These are phyloP conservation scores for Perizoma flavofasciatum DNA, from an alignment of 2,888 invertebrate genomes.

Conservation along the genomic window DNA sequence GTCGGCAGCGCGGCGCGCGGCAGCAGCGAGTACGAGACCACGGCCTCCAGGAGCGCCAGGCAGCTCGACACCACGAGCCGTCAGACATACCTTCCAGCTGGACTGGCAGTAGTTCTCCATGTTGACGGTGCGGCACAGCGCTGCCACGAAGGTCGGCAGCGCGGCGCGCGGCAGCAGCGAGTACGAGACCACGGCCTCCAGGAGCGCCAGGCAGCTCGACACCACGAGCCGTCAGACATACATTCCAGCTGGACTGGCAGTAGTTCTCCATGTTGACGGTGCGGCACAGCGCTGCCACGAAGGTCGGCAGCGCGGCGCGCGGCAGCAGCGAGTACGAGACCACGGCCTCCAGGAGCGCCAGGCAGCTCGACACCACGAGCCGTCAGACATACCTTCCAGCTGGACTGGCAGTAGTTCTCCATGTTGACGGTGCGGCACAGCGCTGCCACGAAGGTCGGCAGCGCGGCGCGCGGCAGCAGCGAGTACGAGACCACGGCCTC, in stretches of 20 bases:
- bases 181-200: constrained; percentile 95
- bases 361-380: constrained; percentile 88
- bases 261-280: constrained; percentile 92
- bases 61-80: constrained; percentile 88
- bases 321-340: constrained; percentile 96
- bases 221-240: constrained; percentile 85
- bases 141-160: constrained; percentile 90
- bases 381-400: constrained; percentile 87
- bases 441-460: constrained; percentile 91
- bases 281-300: constrained; percentile 93
- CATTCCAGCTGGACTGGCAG: constrained; percentile 91
- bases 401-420: constrained; percentile 89
- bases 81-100: constrained; percentile 88
- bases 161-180: constrained; percentile 94
- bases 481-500: constrained; percentile 96
- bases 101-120: constrained; percentile 89
- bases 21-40: constrained; percentile 95
- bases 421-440: constrained; percentile 94
- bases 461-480: constrained; percentile 92
- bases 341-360: constrained; percentile 94
- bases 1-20: constrained; percentile 91
- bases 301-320: constrained; percentile 89
- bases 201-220: constrained; percentile 89
- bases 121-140: constrained; percentile 94
- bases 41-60: constrained; percentile 93